Conservation (phyloP, 2,888 invertebrate species). For the Morpho achilles region DNA sequence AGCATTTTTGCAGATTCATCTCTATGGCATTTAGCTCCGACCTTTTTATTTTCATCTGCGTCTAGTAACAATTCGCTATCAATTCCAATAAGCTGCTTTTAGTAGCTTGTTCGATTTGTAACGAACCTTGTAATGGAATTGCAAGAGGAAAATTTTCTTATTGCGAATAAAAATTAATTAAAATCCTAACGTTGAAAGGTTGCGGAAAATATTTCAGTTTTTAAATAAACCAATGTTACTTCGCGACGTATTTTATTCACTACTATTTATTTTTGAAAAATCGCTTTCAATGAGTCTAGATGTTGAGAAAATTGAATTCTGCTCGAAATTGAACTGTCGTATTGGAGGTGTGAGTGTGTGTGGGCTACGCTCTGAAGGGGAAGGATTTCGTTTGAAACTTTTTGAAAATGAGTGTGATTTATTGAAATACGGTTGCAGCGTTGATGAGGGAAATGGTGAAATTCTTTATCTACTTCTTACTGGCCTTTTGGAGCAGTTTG, state of each 20-base stretch:
- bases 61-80: too few species aligned
- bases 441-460: conserved; percentile 39
- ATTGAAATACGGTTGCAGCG: conserved; percentile 49
- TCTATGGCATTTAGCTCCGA: too few species aligned
- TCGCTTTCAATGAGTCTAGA: conserved; percentile 7
- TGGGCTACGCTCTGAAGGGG: conserved; percentile 42
- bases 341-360: conserved; percentile 34
- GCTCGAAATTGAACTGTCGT: conserved; percentile 39
- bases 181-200: not conserved
- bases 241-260: conserved; percentile 2
- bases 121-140: too few species aligned
- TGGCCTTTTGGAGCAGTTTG: too few species aligned
- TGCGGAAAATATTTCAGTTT: not conserved
- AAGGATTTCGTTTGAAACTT: conserved; percentile 38
- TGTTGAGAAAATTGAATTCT: conserved; percentile 39
- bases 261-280: conserved; percentile 10
- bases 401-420: conserved; percentile 56
- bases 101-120: too few species aligned
- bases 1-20: too few species aligned
- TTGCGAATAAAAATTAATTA: not conserved
- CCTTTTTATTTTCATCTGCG: too few species aligned
- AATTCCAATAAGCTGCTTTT: too few species aligned
- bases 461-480: too few species aligned
- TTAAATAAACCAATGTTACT: conserved; percentile 9
- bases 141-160: not conserved